These are phyloP conservation scores for Brachyopa scutellaris DNA, from an alignment of 2,888 invertebrate species.

Conservation along the genomic window DNA sequence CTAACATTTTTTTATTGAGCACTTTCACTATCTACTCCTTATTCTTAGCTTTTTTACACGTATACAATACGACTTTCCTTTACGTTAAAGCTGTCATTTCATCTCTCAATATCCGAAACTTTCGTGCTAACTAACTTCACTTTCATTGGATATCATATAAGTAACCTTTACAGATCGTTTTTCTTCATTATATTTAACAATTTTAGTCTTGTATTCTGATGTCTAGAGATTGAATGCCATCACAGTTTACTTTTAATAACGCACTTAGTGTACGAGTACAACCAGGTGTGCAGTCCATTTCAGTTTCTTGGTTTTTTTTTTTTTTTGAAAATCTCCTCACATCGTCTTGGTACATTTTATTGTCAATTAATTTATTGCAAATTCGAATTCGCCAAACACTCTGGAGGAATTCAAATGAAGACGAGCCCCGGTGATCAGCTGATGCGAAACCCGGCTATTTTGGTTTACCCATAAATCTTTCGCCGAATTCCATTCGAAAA, in stretches of 20 bases:
- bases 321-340: slow-evolving; percentile 24
- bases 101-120: neutral
- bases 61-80: no score
- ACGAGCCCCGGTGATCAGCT: slow-evolving; percentile 39
- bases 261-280: neutral
- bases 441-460: slow-evolving; percentile 13
- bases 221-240: neutral
- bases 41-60: no score
- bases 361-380: neutral
- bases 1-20: no score
- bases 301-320: no score
- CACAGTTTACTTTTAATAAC: no score
- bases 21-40: no score
- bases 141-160: slow-evolving; percentile 1
- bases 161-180: neutral
- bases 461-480: slow-evolving; percentile 4
- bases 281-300: slow-evolving; percentile 1
- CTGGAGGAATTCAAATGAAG: slow-evolving; percentile 16
- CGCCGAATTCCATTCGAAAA: slow-evolving; percentile 3
- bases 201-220: no score
- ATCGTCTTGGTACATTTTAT: neutral
- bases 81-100: no score
- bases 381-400: slow-evolving; percentile 17
- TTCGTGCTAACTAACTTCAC: neutral
- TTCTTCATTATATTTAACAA: neutral